phyloP scores from a whole-genome alignment of 2,888 invertebrate genomes.

The Salticus scenicus region DNA sequence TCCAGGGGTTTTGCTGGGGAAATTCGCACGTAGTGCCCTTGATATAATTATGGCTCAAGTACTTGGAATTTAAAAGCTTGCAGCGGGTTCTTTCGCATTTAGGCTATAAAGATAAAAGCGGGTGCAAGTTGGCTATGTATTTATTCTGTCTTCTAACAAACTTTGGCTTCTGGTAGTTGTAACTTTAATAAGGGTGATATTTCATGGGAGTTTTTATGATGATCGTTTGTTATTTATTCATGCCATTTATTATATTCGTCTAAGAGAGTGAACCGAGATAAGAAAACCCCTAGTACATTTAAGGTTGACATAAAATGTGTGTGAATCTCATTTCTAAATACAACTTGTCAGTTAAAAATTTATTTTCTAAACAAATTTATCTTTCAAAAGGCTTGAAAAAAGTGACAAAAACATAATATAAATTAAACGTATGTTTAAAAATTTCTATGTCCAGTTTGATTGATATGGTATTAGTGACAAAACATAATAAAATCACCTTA shows the following conservation, averaged over 20 bases:
- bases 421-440: too few species aligned
- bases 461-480: too few species aligned
- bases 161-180: not conserved
- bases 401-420: too few species aligned
- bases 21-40: not conserved
- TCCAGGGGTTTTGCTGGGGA: slow-evolving; percentile 1
- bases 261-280: too few species aligned
- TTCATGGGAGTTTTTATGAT: not conserved
- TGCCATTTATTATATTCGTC: not conserved
- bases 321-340: too few species aligned
- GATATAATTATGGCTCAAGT: slow-evolving; percentile 25
- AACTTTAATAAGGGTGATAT: not conserved
- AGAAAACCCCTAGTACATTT: too few species aligned
- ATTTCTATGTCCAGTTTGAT: too few species aligned
- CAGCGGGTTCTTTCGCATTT: not conserved
- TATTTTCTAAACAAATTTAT: too few species aligned
- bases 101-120: slow-evolving; percentile 19
- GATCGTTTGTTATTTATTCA: not conserved
- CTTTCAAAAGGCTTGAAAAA: too few species aligned
- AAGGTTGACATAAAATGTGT: too few species aligned
- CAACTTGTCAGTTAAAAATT: too few species aligned
- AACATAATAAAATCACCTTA: too few species aligned
- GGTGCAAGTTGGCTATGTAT: slow-evolving; percentile 3
- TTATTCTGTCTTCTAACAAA: not conserved
- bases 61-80: slow-evolving; percentile 23